Evolutionary conservation across 2,888 invertebrate species (phyloP).

Genomic region (Coecobrya sp.): DNA sequence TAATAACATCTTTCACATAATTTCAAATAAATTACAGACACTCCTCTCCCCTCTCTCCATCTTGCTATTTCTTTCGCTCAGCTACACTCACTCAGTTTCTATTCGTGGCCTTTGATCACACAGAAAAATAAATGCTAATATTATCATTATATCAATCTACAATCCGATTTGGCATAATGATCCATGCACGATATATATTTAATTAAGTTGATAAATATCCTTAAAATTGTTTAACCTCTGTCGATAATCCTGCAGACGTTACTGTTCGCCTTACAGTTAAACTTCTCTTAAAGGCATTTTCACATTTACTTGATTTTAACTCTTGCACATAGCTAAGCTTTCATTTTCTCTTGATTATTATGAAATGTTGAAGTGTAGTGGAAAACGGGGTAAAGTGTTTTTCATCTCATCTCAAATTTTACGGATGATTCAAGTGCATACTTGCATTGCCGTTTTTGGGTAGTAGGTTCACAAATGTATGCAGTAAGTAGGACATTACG

Average conservation of each 20-base stretch:
- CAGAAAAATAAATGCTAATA: not conserved
- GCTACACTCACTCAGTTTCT: not conserved
- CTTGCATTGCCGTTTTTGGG: not conserved
- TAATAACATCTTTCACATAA: conserved; percentile 39
- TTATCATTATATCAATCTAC: not conserved
- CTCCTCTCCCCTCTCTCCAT: not conserved
- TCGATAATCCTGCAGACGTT: not conserved
- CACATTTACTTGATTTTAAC: not conserved
- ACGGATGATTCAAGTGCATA: not conserved
- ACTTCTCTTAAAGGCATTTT: not conserved
- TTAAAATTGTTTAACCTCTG: not conserved
- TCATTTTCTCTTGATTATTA: not conserved
- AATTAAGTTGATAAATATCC: not conserved
- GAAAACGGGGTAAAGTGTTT: conserved; percentile 13
- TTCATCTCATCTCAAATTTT: conserved; percentile 14
- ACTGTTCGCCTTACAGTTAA: not conserved
- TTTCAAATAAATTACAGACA: conserved; percentile 37
- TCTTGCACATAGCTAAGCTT: not conserved
- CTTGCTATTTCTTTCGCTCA: not conserved
- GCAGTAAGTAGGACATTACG: too few relatives aligned
- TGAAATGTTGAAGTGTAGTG: not conserved
- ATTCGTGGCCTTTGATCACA: conserved; percentile 10
- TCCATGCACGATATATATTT: too few relatives aligned
- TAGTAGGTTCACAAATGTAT: too few relatives aligned
- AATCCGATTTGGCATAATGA: conserved; percentile 1